Base-by-base conservation (phyloP, 1,140 invertebrate species). In the Drosophila leontia region DNA sequence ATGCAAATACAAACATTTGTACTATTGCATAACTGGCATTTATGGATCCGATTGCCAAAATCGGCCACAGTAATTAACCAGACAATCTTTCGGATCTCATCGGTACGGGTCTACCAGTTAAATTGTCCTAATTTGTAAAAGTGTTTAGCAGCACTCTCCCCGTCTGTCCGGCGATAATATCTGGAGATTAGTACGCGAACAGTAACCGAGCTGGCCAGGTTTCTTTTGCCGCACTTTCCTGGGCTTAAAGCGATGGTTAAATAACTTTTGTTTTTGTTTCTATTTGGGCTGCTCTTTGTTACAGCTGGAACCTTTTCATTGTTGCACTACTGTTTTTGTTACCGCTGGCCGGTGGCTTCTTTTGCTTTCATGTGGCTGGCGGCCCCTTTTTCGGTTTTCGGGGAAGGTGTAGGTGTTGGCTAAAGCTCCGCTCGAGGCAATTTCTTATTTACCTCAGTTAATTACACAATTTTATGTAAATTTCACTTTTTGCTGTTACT, bases 381-480 rank as follows among this genome's bases (percentile, higher is more conserved):
- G 50, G 50, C 32, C 47, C 53, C 55, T 23, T 58, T 37, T 39
- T 35, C 34, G 39, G 29, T 34, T 55, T 51, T 57, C 35, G 41
- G 56, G 67, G 17, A 57, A 75, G 35, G 44, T 71, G 83, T 88
- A 84, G 83, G 80, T 80, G 83, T 80, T 82, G 83, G 64, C 72
- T 19, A 41, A 62, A 80, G 74, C 44, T 15, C 17, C 62, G 75
- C 74, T 78, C 76, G 56, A 51, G 80, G 80, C 71, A 69, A 65
- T 87, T 80, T 76, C 44, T 87, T 75, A 65, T 78, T 77, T 63
- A 77, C 75, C 75, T 78, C 68, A 78, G 74, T 71, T 84, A 87
- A 87, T 87, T 87, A 88, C 84, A 87, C 85, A 87, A 87, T 90
- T 87, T 87, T 88, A 87, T 87, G 80, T 87, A 88, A 87, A 87